Percentiles rank a stretch among this genome's conserved stretches.
These are phyloP conservation scores for Cataglyphis cursor DNA, from an alignment of 2,888 invertebrate species.

Conservation along the genomic window DNA sequence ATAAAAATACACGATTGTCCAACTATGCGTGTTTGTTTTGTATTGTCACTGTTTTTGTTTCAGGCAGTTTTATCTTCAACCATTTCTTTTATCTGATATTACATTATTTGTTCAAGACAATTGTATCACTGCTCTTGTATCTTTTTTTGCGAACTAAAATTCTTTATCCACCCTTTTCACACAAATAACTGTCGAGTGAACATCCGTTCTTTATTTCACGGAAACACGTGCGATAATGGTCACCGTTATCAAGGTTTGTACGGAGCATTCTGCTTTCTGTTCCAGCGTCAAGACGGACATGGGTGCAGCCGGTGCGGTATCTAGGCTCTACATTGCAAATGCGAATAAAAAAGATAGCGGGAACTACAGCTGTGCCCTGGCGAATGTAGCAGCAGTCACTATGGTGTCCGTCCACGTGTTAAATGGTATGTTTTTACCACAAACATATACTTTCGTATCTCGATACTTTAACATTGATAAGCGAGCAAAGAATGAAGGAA, in stretches of 20 bases:
- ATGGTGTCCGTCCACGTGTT: slow-evolving; percentile 93
- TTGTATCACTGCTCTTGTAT: background rate
- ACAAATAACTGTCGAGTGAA: background rate
- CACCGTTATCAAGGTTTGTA: slow-evolving; percentile 5
- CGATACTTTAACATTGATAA: background rate
- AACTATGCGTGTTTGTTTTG: background rate
- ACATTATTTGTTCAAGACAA: background rate
- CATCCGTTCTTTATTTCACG: background rate
- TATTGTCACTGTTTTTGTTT: background rate
- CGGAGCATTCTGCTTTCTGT: slow-evolving; percentile 75
- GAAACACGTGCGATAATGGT: background rate
- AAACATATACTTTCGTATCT: slow-evolving; percentile 3
- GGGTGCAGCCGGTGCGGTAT: slow-evolving; percentile 91
- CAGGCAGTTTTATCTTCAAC: background rate
- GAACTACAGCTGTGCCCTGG: slow-evolving; percentile 92
- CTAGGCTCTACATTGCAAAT: slow-evolving; percentile 93
- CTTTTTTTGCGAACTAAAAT: background rate
- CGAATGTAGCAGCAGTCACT: slow-evolving; percentile 90
- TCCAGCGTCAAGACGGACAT: slow-evolving; percentile 93
- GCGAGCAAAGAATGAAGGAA: background rate
- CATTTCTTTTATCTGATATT: background rate
- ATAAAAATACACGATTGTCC: background rate
- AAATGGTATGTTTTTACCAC: slow-evolving; percentile 89
- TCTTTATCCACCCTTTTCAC: background rate
- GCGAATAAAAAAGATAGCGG: slow-evolving; percentile 93